phyloP scores from a whole-genome alignment of 1,140 invertebrate species.

The Muscidifurax raptorellus region DNA sequence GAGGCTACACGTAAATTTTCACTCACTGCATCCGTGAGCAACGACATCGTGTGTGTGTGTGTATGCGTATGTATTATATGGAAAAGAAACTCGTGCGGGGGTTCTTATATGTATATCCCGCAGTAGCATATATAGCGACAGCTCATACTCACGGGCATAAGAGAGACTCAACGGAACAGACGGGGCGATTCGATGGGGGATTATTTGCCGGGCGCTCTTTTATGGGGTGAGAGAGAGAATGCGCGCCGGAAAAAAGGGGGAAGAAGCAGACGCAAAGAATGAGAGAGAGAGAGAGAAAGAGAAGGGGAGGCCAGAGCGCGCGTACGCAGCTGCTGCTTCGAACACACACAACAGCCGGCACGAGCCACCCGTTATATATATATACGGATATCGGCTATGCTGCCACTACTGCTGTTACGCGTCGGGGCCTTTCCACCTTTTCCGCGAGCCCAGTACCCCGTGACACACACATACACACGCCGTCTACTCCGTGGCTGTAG shows the following conservation, averaged over 20 bases:
- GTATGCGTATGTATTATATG: not conserved
- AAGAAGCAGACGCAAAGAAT: conserved; percentile 46
- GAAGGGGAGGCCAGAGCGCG: conserved; percentile 47
- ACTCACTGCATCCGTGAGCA: not conserved
- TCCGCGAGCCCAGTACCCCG: conserved; percentile 5
- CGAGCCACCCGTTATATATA: conserved; percentile 66
- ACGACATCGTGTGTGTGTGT: too few relatives aligned
- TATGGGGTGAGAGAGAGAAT: conserved; percentile 12
- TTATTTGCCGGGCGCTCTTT: conserved; percentile 41
- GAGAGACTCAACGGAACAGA: conserved; percentile 14
- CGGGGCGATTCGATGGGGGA: conserved; percentile 37
- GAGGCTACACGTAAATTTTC: not conserved
- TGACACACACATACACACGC: not conserved
- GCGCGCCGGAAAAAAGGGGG: conserved; percentile 32
- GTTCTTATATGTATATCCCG: not conserved
- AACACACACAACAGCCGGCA: conserved; percentile 65
- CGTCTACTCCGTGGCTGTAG: not conserved
- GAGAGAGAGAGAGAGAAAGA: conserved; percentile 50
- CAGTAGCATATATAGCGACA: not conserved
- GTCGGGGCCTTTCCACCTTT: conserved; percentile 53
- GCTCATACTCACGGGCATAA: not conserved
- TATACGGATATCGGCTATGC: conserved; percentile 53
- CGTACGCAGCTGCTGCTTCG: conserved; percentile 63
- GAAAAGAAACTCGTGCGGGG: not conserved
- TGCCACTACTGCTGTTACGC: not conserved